Evolutionary conservation across 2,888 invertebrate species (phyloP).

Genomic region (Caradrina clavipalpis): DNA sequence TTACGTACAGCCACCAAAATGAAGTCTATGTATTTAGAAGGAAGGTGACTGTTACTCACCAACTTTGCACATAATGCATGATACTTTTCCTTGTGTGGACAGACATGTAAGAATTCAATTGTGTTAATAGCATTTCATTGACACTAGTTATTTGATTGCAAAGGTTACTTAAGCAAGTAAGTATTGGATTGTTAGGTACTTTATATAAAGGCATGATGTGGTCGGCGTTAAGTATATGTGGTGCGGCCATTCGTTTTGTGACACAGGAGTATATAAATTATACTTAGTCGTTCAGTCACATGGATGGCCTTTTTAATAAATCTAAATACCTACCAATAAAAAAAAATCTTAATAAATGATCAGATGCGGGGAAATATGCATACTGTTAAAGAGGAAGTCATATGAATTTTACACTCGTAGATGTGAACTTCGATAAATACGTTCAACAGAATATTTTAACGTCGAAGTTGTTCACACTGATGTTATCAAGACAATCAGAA

Average conservation of each 20-base stretch:
- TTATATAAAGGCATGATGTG: too few relatives aligned
- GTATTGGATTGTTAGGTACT: too few relatives aligned
- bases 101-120: conserved; percentile 73
- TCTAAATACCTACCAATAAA: too few relatives aligned
- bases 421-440: conserved; percentile 20
- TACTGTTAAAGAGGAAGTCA: background rate
- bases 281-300: too few relatives aligned
- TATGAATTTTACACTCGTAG: background rate
- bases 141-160: background rate
- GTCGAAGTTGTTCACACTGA: conserved; percentile 23
- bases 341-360: conserved; percentile 1
- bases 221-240: too few relatives aligned
- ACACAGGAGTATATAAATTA: too few relatives aligned
- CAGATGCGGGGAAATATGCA: background rate
- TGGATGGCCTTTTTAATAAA: too few relatives aligned
- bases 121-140: conserved; percentile 17
- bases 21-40: background rate
- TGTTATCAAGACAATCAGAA: conserved; percentile 33
- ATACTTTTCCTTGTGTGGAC: conserved; percentile 93
- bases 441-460: conserved; percentile 5
- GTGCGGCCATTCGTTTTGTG: too few relatives aligned
- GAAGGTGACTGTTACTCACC: conserved; percentile 91
- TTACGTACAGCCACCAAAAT: background rate
- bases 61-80: conserved; percentile 96
- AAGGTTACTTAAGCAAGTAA: background rate